Percentiles rank a stretch among this genome's conserved stretches.
Evolutionary conservation across 2,113 vertebrate species (phyloP).

Genomic region (Lota lota): DNA sequence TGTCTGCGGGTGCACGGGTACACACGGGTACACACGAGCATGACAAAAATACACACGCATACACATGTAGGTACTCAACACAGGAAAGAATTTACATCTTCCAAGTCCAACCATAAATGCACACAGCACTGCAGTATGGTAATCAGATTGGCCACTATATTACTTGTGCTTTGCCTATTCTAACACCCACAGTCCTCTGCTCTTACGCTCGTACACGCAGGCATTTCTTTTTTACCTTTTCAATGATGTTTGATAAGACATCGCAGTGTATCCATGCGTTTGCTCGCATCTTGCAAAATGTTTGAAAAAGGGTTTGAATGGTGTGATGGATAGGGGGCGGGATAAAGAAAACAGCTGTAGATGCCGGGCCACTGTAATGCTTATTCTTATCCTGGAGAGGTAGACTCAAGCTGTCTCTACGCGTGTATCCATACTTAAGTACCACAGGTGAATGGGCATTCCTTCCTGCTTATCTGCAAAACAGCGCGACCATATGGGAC

Average conservation of each 20-base stretch:
- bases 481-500: constrained; percentile 64
- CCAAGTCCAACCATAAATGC: constrained; percentile 4
- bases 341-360: constrained; percentile 70
- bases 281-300: too few relatives aligned
- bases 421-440: constrained; percentile 57
- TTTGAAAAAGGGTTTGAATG: constrained; percentile 61
- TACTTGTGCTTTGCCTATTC: constrained; percentile 12
- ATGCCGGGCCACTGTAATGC: constrained; percentile 57
- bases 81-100: background rate
- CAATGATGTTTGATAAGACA: constrained; percentile 36
- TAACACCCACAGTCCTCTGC: background rate
- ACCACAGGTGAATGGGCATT: constrained; percentile 66
- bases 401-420: constrained; percentile 61
- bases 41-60: background rate
- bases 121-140: constrained; percentile 17
- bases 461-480: constrained; percentile 51
- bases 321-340: constrained; percentile 48
- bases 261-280: constrained; percentile 3
- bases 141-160: constrained; percentile 26
- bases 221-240: constrained; percentile 4
- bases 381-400: constrained; percentile 60
- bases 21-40: background rate
- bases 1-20: background rate
- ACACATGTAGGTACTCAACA: constrained; percentile 39
- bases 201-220: background rate